These are phyloP conservation scores for Trypoxylus dichotomus DNA, from an alignment of 1,140 invertebrate genomes.

Conservation along the genomic window DNA sequence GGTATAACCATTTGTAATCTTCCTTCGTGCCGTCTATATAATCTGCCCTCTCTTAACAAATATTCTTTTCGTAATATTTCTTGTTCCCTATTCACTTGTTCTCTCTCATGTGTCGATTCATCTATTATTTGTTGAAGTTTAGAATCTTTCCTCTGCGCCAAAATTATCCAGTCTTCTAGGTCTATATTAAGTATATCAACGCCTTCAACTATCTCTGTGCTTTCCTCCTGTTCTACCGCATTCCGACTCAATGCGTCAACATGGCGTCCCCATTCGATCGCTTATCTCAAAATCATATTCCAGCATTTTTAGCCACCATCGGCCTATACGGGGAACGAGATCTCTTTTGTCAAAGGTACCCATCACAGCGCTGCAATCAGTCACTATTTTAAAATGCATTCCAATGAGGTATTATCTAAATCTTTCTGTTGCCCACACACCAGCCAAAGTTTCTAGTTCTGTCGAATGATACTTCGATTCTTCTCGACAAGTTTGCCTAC, in stretches of 20 bases:
- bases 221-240: not conserved
- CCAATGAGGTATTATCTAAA: slow-evolving; percentile 50
- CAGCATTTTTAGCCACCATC: slow-evolving; percentile 38
- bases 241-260: slow-evolving; percentile 38
- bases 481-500: slow-evolving; percentile 24
- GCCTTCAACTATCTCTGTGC: not conserved
- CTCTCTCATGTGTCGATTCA: slow-evolving; percentile 8
- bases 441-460: slow-evolving; percentile 40
- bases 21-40: slow-evolving; percentile 8
- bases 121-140: too few relatives aligned
- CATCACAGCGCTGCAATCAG: slow-evolving; percentile 46
- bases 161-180: too few relatives aligned
- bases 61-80: too few relatives aligned
- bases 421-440: slow-evolving; percentile 27
- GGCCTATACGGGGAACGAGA: slow-evolving; percentile 36
- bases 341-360: slow-evolving; percentile 40
- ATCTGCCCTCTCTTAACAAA: not conserved
- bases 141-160: too few relatives aligned
- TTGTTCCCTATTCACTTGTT: slow-evolving; percentile 30
- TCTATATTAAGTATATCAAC: not conserved
- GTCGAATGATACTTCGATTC: slow-evolving; percentile 42
- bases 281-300: slow-evolving; percentile 36
- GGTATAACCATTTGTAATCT: too few relatives aligned
- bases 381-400: slow-evolving; percentile 49
- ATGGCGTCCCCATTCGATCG: slow-evolving; percentile 33